phyloP scores from a whole-genome alignment of 1,140 invertebrate species.

The Anthonomus grandis region DNA sequence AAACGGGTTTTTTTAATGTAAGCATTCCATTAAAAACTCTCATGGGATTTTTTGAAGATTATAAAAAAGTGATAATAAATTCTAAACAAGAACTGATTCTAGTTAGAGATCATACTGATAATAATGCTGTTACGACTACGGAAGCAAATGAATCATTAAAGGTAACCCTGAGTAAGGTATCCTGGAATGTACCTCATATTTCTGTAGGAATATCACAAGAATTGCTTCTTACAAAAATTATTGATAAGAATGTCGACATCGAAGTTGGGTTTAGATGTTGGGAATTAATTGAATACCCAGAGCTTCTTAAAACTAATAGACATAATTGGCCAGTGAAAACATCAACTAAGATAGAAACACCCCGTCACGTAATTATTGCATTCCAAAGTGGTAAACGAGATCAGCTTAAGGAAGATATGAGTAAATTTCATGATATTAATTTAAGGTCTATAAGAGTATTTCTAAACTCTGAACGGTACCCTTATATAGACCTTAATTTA shows the following conservation, averaged over 20 bases:
- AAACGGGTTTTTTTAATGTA: too few species aligned
- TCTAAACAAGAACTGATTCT: too few species aligned
- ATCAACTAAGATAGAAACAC: too few species aligned
- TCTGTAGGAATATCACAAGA: slow-evolving; percentile 10
- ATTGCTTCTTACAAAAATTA: slow-evolving; percentile 7
- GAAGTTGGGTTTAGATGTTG: slow-evolving; percentile 4
- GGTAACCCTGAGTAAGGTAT: neutral
- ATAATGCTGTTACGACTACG: neutral
- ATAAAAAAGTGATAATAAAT: too few species aligned
- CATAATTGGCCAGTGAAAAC: too few species aligned
- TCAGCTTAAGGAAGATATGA: slow-evolving; percentile 5
- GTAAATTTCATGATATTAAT: slow-evolving; percentile 6
- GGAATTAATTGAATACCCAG: slow-evolving; percentile 5
- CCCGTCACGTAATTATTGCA: too few species aligned
- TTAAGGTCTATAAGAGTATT: slow-evolving; percentile 1
- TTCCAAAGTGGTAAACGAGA: too few species aligned
- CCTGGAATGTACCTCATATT: slow-evolving; percentile 6
- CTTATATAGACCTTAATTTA: slow-evolving; percentile 1
- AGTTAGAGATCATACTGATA: neutral
- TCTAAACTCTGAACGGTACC: slow-evolving; percentile 7
- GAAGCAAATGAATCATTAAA: neutral
- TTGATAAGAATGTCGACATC: slow-evolving; percentile 9
- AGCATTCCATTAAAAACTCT: too few species aligned
- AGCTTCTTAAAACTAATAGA: too few species aligned
- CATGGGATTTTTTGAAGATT: too few species aligned